Conservation (phyloP, 2,888 invertebrate species). For the Pristionchus exspectatus region DNA sequence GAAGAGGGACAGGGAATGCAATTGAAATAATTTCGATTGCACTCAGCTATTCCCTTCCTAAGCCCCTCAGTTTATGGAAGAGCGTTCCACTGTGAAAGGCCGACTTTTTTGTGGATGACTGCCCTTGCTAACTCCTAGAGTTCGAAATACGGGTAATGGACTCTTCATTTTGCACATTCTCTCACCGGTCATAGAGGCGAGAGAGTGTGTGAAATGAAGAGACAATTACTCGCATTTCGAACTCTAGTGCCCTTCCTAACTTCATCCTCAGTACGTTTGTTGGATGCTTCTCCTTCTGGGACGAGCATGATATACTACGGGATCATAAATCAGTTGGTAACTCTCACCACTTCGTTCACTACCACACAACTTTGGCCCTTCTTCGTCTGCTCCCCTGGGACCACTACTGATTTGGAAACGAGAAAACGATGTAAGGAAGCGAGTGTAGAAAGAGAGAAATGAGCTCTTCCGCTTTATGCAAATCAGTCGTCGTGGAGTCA, state of each 20-base stretch:
- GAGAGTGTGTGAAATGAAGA: too few relatives aligned
- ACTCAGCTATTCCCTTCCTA: background rate
- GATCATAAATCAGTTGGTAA: slow-evolving; percentile 18
- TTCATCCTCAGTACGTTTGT: background rate
- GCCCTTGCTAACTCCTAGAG: background rate
- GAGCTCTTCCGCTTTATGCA: slow-evolving; percentile 42
- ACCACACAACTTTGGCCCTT: background rate
- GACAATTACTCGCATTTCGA: too few relatives aligned
- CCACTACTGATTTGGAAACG: slow-evolving; percentile 41
- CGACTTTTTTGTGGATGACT: slow-evolving; percentile 7
- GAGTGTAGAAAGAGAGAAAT: background rate
- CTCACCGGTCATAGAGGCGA: too few relatives aligned
- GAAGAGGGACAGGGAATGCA: background rate
- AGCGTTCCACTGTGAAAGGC: background rate
- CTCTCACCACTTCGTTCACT: slow-evolving; percentile 37
- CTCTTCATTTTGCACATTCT: too few relatives aligned
- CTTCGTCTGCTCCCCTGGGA: background rate
- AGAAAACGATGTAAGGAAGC: slow-evolving; percentile 16
- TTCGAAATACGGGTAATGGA: too few relatives aligned
- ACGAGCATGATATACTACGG: background rate
- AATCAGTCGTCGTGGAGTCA: slow-evolving; percentile 27
- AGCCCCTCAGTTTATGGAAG: slow-evolving; percentile 4
- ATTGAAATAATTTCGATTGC: slow-evolving; percentile 39
- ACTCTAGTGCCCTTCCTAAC: background rate
- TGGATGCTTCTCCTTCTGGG: background rate